phyloP scores from a whole-genome alignment of 2,113 vertebrate genomes.

The Poicephalus gulielmi region DNA sequence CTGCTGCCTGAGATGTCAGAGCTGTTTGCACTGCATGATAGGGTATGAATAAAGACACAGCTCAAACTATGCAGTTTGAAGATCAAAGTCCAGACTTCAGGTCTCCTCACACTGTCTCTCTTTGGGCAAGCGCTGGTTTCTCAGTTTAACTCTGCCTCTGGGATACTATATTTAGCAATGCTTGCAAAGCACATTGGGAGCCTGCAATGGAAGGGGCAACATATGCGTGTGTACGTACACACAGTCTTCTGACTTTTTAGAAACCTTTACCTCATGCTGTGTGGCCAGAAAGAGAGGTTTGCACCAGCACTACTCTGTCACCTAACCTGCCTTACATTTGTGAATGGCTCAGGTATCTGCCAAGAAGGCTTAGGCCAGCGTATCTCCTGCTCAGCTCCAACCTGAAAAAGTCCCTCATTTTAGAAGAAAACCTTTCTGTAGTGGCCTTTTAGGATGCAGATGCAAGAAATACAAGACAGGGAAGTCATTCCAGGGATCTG shows the following conservation, averaged over 20 bases:
- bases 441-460: slow-evolving; percentile 14
- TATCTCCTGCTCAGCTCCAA: neutral
- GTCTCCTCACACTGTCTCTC: neutral
- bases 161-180: neutral
- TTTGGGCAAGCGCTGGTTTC: neutral
- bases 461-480: slow-evolving; percentile 17
- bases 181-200: neutral
- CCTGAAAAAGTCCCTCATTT: slow-evolving; percentile 37
- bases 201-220: neutral
- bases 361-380: neutral
- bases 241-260: neutral
- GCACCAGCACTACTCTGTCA: neutral
- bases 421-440: slow-evolving; percentile 17
- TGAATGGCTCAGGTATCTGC: neutral
- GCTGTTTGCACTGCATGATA: neutral
- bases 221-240: fast-evolving
- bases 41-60: neutral
- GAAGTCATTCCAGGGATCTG: slow-evolving; percentile 42
- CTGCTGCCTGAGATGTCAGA: neutral
- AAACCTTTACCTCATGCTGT: neutral
- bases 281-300: neutral
- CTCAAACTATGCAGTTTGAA: neutral
- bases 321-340: neutral
- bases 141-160: neutral
- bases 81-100: neutral